Percentiles rank a stretch among this genome's conserved stretches.
Evolutionary conservation across 2,888 invertebrate genomes (phyloP).

Genomic region (Andrena minutula): DNA sequence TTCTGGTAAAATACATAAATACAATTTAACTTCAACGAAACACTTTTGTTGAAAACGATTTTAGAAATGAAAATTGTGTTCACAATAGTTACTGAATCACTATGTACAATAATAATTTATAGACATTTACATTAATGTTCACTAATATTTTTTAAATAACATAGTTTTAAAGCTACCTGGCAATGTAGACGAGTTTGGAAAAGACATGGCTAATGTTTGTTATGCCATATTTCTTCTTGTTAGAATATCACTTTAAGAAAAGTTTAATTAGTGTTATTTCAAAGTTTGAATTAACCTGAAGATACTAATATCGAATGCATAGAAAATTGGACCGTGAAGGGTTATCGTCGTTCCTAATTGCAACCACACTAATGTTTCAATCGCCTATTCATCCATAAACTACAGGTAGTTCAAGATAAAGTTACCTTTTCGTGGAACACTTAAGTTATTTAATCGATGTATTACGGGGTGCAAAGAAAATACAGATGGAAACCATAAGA

Average conservation of each 20-base stretch:
- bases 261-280: not conserved
- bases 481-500: not conserved
- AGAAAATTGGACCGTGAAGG: constrained; percentile 27
- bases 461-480: not conserved
- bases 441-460: not conserved
- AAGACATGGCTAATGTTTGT: not conserved
- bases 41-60: not conserved
- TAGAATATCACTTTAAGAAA: not conserved
- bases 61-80: not conserved
- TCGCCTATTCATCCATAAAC: not conserved
- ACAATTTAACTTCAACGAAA: no score
- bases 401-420: constrained; percentile 11
- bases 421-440: not conserved
- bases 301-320: not conserved
- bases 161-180: not conserved
- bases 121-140: not conserved
- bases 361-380: not conserved
- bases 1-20: no score
- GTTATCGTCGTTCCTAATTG: not conserved
- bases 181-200: not conserved
- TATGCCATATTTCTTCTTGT: not conserved
- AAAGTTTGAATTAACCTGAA: not conserved
- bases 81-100: not conserved
- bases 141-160: not conserved
- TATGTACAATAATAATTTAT: not conserved